Evolutionary conservation across 2,888 invertebrate genomes (phyloP).

Genomic region (Palloptera scutellata): DNA sequence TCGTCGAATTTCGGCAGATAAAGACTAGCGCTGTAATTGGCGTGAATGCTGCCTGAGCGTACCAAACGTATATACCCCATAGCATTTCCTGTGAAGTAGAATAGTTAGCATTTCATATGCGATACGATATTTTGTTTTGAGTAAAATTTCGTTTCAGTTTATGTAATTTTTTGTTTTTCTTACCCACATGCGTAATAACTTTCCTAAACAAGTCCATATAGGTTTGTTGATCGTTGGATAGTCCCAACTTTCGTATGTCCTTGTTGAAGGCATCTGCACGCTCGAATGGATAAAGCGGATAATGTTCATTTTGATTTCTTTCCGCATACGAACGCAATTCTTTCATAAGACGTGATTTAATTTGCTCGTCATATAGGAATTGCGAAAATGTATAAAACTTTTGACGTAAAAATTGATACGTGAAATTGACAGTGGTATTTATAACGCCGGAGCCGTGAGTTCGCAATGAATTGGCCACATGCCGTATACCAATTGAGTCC

Average conservation of each 20-base stretch:
- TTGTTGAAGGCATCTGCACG: conserved; percentile 93
- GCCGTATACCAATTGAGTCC: conserved; percentile 93
- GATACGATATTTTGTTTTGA: background rate
- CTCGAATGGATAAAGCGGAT: conserved; percentile 70
- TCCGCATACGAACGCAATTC: conserved; percentile 86
- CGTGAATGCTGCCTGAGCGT: conserved; percentile 91
- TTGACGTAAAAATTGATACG: conserved; percentile 91
- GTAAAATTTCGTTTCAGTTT: background rate
- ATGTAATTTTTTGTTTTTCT: conserved; percentile 33
- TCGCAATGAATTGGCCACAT: conserved; percentile 95
- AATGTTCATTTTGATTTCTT: conserved; percentile 49
- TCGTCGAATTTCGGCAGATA: conserved; percentile 84
- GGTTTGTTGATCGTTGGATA: conserved; percentile 81
- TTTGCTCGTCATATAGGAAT: conserved; percentile 95
- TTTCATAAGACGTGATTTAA: conserved; percentile 91
- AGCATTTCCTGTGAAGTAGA: conserved; percentile 71
- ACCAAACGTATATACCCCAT: conserved; percentile 96
- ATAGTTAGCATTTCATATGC: background rate
- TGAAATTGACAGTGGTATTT: conserved; percentile 92
- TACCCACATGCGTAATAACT: conserved; percentile 91
- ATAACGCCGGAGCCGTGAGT: conserved; percentile 97
- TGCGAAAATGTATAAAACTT: conserved; percentile 95
- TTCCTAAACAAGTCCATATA: conserved; percentile 93
- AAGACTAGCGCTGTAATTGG: conserved; percentile 88
- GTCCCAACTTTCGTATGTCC: conserved; percentile 86